These are phyloP conservation scores for Drosophila subsilvestris DNA, from an alignment of 2,888 invertebrate species.

Conservation along the genomic window DNA sequence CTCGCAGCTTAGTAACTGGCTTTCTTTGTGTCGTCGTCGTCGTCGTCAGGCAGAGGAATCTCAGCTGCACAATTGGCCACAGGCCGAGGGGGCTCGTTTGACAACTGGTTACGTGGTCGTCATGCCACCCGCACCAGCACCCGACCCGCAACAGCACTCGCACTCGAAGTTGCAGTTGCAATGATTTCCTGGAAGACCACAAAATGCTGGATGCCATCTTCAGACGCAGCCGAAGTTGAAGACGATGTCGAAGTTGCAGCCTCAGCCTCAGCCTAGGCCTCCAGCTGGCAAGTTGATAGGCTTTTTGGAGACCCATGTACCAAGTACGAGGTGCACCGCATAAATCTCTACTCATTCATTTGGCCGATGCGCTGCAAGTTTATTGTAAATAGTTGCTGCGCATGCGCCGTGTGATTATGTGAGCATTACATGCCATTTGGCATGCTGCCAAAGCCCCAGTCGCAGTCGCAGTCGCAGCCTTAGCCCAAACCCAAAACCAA, in stretches of 20 bases:
- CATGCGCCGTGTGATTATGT: conserved; percentile 50
- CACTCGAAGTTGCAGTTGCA: conserved; percentile 1
- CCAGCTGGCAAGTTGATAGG: conserved; percentile 27
- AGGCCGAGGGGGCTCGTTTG: conserved; percentile 75
- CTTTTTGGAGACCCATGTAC: conserved; percentile 30
- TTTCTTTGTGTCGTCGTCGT: conserved; percentile 40
- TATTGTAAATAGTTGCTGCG: conserved; percentile 49
- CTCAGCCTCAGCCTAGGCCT: not conserved
- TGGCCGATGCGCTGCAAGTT: conserved; percentile 55
- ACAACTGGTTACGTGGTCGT: conserved; percentile 71
- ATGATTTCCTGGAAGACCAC: conserved; percentile 72
- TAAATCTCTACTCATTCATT: conserved; percentile 72
- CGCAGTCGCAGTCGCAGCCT: conserved; percentile 24
- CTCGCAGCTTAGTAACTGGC: conserved; percentile 44
- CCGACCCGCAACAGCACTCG: conserved; percentile 51
- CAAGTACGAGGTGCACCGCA: conserved; percentile 62
- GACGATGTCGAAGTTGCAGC: conserved; percentile 3
- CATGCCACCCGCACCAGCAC: conserved; percentile 41
- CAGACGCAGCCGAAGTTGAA: conserved; percentile 29
- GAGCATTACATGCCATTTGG: conserved; percentile 66
- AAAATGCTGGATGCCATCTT: conserved; percentile 74
- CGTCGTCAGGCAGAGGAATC: conserved; percentile 52
- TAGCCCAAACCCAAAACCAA: not conserved
- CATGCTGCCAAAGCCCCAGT: conserved; percentile 55
- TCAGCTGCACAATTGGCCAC: conserved; percentile 71